phyloP scores from a whole-genome alignment of 2,797 vertebrate genomes.

The Microcaecilia unicolor region DNA sequence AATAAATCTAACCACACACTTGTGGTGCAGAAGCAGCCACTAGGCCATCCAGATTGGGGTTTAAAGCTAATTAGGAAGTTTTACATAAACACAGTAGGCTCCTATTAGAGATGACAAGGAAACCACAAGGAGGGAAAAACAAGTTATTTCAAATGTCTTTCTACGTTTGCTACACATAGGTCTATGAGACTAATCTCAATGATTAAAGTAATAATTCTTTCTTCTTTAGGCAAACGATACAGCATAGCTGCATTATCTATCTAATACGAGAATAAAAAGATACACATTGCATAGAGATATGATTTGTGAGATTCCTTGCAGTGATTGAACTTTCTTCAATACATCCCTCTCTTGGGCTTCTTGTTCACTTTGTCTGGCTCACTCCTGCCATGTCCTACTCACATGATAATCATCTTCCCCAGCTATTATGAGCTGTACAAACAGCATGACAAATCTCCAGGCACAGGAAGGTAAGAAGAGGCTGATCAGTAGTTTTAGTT shows the following conservation, averaged over 20 bases:
- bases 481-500: conserved; percentile 70
- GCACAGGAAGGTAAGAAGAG: conserved; percentile 75
- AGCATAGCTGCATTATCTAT: neutral
- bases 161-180: too few species aligned
- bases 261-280: neutral
- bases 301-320: neutral
- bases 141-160: too few species aligned
- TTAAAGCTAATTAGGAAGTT: too few species aligned
- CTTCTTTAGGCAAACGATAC: neutral
- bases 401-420: conserved; percentile 40
- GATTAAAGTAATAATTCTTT: too few species aligned
- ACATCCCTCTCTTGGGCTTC: neutral
- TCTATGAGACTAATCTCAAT: too few species aligned
- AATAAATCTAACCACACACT: too few species aligned
- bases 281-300: neutral
- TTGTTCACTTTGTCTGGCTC: neutral
- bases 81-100: too few species aligned
- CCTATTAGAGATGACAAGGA: too few species aligned
- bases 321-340: neutral
- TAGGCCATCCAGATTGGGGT: too few species aligned
- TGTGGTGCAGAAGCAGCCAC: too few species aligned
- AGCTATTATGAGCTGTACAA: conserved; percentile 65
- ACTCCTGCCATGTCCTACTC: conserved; percentile 10
- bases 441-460: conserved; percentile 76
- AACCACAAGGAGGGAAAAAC: too few species aligned